A percentile compares a stretch with the other conserved stretches of the same genome.
Conservation (phyloP, 35 echinoderm and acorn worm species). For the Ophioderma brevispina region DNA sequence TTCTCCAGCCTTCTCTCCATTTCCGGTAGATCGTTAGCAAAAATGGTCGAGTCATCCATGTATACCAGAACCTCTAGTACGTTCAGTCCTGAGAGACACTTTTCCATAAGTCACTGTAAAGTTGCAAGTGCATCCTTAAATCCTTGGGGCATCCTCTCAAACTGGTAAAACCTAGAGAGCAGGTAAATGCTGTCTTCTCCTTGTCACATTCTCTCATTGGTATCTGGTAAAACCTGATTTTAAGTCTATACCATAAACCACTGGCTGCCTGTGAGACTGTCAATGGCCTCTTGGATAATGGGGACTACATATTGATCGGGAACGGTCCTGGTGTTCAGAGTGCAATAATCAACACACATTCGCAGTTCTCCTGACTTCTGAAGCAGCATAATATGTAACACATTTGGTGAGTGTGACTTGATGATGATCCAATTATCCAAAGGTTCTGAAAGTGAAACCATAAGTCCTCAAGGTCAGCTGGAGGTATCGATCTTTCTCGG, state of each 20-base stretch:
- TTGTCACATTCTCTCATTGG: conserved; percentile 43
- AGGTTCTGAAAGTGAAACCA: conserved; percentile 24
- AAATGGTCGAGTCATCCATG: conserved; percentile 63
- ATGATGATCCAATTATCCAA: conserved; percentile 21
- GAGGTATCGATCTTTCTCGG: conserved; percentile 25
- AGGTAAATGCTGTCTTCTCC: conserved; percentile 69
- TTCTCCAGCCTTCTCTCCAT: conserved; percentile 73
- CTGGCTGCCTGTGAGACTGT: conserved; percentile 19
- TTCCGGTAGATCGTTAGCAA: conserved; percentile 48
- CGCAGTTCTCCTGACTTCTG: conserved; percentile 44
- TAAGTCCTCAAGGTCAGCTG: conserved; percentile 24
- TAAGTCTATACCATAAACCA: conserved; percentile 68
- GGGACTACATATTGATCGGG: conserved; percentile 61
- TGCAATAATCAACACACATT: conserved; percentile 73
- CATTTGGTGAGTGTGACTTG: conserved; percentile 10
- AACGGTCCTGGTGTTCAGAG: conserved; percentile 47
- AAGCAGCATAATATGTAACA: conserved; percentile 57
- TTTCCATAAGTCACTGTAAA: conserved; percentile 77
- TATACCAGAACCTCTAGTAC: conserved; percentile 57
- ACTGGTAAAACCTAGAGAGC: conserved; percentile 73
- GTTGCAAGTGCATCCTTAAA: conserved; percentile 72
- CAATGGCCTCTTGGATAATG: conserved; percentile 42
- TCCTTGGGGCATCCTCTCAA: conserved; percentile 46
- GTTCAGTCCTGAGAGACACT: conserved; percentile 66
- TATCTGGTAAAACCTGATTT: conserved; percentile 63